A percentile compares a stretch with the other conserved stretches of the same genome.
These are phyloP conservation scores for Columba janthina DNA, from an alignment of 2,113 vertebrate species.

Conservation along the genomic window DNA sequence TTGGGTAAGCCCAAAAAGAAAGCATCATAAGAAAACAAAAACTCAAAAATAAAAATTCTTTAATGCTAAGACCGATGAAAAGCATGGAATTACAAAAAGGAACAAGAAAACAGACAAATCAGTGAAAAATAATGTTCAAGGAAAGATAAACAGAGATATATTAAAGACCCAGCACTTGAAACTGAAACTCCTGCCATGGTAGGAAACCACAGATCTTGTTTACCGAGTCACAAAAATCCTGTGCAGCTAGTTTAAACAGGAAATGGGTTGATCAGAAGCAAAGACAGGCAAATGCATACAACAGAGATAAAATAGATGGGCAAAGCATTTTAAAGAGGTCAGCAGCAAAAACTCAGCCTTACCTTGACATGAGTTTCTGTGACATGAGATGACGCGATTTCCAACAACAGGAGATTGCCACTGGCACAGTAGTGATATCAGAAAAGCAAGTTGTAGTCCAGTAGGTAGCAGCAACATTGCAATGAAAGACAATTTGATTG, in stretches of 20 bases:
- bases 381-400: neutral
- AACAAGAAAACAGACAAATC: neutral
- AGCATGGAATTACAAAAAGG: neutral
- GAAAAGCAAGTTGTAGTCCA: neutral
- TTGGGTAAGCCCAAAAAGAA: neutral
- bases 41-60: neutral
- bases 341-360: neutral
- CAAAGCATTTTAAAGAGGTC: neutral
- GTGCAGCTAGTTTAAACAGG: slow-evolving; percentile 42
- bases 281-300: slow-evolving; percentile 4
- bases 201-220: slow-evolving; percentile 53
- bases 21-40: neutral
- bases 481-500: neutral
- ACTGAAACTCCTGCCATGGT: neutral
- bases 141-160: neutral
- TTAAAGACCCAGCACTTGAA: neutral
- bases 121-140: neutral
- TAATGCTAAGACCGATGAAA: neutral
- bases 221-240: slow-evolving; percentile 17
- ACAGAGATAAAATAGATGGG: neutral
- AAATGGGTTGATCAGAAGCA: slow-evolving; percentile 45
- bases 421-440: neutral
- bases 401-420: neutral
- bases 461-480: neutral
- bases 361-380: neutral